These are phyloP conservation scores for Trachemys scripta DNA, from an alignment of 2,113 vertebrate genomes.

Conservation along the genomic window DNA sequence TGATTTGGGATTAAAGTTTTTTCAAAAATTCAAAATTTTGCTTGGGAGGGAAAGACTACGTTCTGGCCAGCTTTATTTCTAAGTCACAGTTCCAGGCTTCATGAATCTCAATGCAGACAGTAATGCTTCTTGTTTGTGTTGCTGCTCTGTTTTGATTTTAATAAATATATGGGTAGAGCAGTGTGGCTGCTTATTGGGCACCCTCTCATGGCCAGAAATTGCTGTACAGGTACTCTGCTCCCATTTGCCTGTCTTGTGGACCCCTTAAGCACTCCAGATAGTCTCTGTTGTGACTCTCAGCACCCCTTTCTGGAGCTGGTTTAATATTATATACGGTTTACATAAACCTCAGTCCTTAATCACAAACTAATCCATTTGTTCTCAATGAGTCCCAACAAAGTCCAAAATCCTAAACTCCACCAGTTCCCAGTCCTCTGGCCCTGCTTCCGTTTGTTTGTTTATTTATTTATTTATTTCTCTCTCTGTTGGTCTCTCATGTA, in stretches of 20 bases:
- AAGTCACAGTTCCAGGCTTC: neutral
- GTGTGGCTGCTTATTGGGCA: neutral
- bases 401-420: too few relatives aligned
- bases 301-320: neutral
- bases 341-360: too few relatives aligned
- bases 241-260: neutral
- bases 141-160: neutral
- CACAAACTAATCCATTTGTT: too few relatives aligned
- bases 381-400: too few relatives aligned
- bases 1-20: neutral
- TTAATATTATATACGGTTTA: neutral
- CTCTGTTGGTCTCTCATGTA: too few relatives aligned
- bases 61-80: neutral
- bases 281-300: too few relatives aligned
- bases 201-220: neutral
- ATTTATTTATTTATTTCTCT: too few relatives aligned
- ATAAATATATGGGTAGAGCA: fast-evolving
- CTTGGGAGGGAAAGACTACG: neutral
- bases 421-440: too few relatives aligned
- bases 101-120: neutral
- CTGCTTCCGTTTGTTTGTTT: too few relatives aligned
- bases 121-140: neutral
- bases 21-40: neutral
- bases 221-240: neutral
- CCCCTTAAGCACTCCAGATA: neutral